Percentiles rank a stretch among this genome's conserved stretches.
Conservation (phyloP, 2,113 vertebrate species). For the Acanthisitta chloris region DNA sequence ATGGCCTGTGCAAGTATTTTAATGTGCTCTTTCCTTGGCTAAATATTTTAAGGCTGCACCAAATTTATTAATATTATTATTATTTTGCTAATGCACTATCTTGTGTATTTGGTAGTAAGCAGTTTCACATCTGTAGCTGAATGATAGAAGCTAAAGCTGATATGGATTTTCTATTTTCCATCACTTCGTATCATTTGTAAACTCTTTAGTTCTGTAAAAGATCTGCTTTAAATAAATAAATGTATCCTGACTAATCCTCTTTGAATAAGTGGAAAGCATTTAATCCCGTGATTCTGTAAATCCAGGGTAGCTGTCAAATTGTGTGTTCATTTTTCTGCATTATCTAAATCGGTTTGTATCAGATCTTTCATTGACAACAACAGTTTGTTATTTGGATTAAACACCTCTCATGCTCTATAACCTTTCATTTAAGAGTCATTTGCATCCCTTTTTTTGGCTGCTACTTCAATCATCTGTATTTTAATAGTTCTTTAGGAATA, state of each 20-base stretch:
- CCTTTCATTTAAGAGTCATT: constrained; percentile 56
- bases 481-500: constrained; percentile 50
- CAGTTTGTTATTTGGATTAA: constrained; percentile 52
- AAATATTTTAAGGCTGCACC: neutral
- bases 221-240: constrained; percentile 75
- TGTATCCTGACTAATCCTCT: constrained; percentile 73
- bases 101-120: constrained; percentile 35
- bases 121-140: constrained; percentile 63
- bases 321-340: constrained; percentile 68
- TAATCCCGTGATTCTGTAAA: constrained; percentile 73
- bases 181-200: constrained; percentile 60
- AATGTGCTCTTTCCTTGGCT: neutral
- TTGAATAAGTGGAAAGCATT: constrained; percentile 74
- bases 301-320: constrained; percentile 71
- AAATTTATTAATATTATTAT: constrained; percentile 18
- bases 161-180: constrained; percentile 70
- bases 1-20: neutral
- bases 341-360: constrained; percentile 68
- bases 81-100: constrained; percentile 32
- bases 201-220: constrained; percentile 73
- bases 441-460: constrained; percentile 42
- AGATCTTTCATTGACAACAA: constrained; percentile 63
- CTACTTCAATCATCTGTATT: constrained; percentile 52
- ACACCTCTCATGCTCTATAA: constrained; percentile 29
- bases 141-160: constrained; percentile 68